A percentile compares a stretch with the other conserved stretches of the same genome.
Evolutionary conservation across 2,113 vertebrate species (phyloP).

Genomic region (Peromyscus californicus): DNA sequence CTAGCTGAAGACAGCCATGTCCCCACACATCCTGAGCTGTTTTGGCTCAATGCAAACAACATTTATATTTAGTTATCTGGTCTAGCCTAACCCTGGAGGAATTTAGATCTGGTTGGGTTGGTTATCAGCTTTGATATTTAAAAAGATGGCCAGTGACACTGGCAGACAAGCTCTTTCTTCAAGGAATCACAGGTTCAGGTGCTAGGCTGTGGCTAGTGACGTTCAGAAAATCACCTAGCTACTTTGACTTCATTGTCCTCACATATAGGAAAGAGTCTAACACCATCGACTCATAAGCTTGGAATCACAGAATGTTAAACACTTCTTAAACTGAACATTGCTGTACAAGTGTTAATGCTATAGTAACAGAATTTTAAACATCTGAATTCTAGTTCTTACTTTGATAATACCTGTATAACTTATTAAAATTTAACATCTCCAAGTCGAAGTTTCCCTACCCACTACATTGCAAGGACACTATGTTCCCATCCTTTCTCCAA

Average conservation of each 20-base stretch:
- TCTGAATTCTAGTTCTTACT: neutral
- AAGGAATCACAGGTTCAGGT: neutral
- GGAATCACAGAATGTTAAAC: neutral
- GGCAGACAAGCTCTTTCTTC: neutral
- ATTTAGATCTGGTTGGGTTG: neutral
- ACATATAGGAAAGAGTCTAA: neutral
- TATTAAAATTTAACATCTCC: neutral
- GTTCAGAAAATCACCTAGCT: neutral
- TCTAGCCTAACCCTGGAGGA: neutral
- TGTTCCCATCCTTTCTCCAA: neutral
- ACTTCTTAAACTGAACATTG: neutral
- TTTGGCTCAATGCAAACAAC: constrained; percentile 5
- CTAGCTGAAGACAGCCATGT: constrained; percentile 20
- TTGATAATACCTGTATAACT: neutral
- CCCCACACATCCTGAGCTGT: neutral
- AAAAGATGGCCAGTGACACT: neutral
- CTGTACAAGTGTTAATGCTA: neutral
- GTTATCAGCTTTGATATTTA: neutral
- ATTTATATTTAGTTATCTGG: constrained; percentile 23
- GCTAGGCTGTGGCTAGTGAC: neutral
- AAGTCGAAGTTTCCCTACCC: neutral
- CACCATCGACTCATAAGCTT: neutral
- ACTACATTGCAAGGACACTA: neutral
- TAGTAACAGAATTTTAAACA: neutral
- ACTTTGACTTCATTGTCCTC: neutral